Evolutionary conservation across 2,797 vertebrate species (phyloP), one percentile per base, ranked within the genome.

Genomic region (Gymnodraco acuticeps): DNA sequence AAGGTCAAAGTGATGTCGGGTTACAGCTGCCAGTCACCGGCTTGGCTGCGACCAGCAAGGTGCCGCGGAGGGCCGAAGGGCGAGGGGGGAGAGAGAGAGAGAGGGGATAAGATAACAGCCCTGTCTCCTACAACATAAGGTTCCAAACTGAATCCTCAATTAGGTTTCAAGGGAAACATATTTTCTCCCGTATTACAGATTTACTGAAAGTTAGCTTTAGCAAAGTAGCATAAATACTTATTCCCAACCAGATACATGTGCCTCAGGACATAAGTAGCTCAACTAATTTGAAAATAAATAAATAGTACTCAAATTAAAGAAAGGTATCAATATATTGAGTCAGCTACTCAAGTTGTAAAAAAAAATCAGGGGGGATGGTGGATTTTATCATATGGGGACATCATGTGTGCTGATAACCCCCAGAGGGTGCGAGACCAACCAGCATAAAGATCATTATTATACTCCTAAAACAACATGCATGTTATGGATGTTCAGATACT

Each of bases 1-100:
- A 94, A 93, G 93, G 93, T 95, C 93, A 94, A 78, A 85, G 64
- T 68, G 84, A 85, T 82, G 87, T 83, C 23, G 78, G 80, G 80
- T 85, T 80, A 78, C 81, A 87, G 86, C 87, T 89, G 88, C 58
- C 80, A 52, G 72, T 75, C 80, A 77, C 58, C 45, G 41, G 80
- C 60, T 71, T 43, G 79, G 48, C 73, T 73, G 77, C 33, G 58
- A 86, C 80, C 77, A 80, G 80, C 72, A 86, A 85, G 78, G 75
- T 77, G 79, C 27, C 60, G 52, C 38, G 33, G 52, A 66, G 64
- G 51, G 60, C 78, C 66, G 65, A 62, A 42, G 69, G 71, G 62
- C 47, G 68, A 53, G 4, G 19, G 42, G 8, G 7, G 19, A 45
- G 48, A 33, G 7, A 15, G 15, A 54, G 15, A 54, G 33, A 12